A percentile compares a stretch with the other conserved stretches of the same genome.
Evolutionary conservation across 2,113 vertebrate genomes (phyloP).

Genomic region (Hemichromis elongatus): DNA sequence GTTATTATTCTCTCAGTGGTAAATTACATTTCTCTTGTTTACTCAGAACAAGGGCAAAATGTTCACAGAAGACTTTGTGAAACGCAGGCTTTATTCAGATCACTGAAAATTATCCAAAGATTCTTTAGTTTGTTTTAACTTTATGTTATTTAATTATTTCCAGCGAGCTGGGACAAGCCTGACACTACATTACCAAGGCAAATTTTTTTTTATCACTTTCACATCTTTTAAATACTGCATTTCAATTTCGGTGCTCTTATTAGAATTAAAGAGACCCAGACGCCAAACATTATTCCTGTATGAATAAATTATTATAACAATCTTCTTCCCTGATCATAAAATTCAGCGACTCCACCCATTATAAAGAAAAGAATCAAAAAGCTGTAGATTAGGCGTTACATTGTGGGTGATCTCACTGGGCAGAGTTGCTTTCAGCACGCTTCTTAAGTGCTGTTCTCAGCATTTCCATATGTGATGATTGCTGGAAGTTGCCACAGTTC

Average conservation of each 20-base stretch:
- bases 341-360: background rate
- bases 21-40: background rate
- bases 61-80: background rate
- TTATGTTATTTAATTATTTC: background rate
- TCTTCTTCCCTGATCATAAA: background rate
- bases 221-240: background rate
- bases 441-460: background rate
- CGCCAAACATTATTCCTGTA: background rate
- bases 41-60: background rate
- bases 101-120: background rate
- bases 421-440: background rate
- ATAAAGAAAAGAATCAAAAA: background rate
- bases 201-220: background rate
- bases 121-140: background rate
- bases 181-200: background rate
- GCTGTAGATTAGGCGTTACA: background rate
- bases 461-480: background rate
- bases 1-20: constrained; percentile 11
- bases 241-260: background rate
- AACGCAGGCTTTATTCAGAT: background rate
- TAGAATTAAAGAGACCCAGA: background rate
- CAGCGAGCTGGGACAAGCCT: background rate
- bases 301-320: background rate
- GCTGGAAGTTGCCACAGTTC: background rate
- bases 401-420: background rate